Percentiles rank a stretch among this genome's conserved stretches.
Evolutionary conservation across 2,888 invertebrate genomes (phyloP).

Genomic region (Eristalis arbustorum): DNA sequence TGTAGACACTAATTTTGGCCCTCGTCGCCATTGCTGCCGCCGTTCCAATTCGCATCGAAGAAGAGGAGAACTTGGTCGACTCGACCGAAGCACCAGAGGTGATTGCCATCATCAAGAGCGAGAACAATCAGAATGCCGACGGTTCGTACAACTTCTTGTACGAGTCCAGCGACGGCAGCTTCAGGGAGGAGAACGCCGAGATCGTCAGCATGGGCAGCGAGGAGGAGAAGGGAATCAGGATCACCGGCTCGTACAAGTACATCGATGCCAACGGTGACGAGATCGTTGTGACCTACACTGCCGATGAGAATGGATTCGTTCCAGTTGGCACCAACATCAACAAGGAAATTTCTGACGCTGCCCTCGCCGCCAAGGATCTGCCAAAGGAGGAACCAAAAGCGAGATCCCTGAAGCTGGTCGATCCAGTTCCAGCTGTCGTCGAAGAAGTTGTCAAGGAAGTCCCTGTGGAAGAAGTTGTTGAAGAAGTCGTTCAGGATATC

Average conservation of each 20-base stretch:
- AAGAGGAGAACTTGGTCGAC: slow-evolving; percentile 49
- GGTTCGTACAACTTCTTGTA: slow-evolving; percentile 78
- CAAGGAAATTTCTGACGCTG: slow-evolving; percentile 75
- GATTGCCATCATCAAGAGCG: slow-evolving; percentile 76
- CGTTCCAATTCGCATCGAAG: slow-evolving; percentile 71
- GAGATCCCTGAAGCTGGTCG: background rate
- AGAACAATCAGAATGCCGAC: slow-evolving; percentile 74
- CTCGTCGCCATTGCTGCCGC: slow-evolving; percentile 73
- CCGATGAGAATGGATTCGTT: slow-evolving; percentile 78
- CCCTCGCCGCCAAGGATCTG: slow-evolving; percentile 74
- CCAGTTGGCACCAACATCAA: slow-evolving; percentile 77
- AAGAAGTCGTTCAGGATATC: too few species aligned
- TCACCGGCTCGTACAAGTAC: slow-evolving; percentile 77
- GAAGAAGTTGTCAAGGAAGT: background rate
- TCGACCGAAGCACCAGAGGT: slow-evolving; percentile 72
- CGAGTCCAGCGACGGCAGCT: slow-evolving; percentile 76
- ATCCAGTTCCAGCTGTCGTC: background rate
- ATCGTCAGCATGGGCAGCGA: slow-evolving; percentile 75
- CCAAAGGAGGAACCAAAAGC: slow-evolving; percentile 52
- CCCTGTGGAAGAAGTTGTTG: too few species aligned
- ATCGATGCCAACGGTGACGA: slow-evolving; percentile 76
- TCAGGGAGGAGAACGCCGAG: slow-evolving; percentile 76
- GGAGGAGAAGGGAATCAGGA: slow-evolving; percentile 73
- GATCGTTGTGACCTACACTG: slow-evolving; percentile 77
- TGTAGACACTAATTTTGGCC: slow-evolving; percentile 50